Conservation (phyloP, 2,797 vertebrate genomes). For the Hemibagrus guttatus region DNA sequence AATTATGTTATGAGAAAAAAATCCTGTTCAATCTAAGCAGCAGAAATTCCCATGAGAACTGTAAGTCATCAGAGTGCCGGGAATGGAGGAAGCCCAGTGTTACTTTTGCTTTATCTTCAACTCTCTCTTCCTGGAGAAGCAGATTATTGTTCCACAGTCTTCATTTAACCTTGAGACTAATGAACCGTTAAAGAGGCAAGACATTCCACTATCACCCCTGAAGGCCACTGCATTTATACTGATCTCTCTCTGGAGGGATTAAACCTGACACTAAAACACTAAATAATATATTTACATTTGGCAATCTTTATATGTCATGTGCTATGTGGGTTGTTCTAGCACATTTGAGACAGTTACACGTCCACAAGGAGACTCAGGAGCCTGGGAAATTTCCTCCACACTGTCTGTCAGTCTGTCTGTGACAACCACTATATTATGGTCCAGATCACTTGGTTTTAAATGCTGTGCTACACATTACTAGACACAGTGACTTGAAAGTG, state of each 20-base stretch:
- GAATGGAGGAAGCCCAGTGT: neutral
- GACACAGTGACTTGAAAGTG: neutral
- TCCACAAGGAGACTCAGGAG: conserved; percentile 2
- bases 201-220: neutral
- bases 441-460: neutral
- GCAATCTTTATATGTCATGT: neutral
- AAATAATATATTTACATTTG: conserved; percentile 13
- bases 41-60: neutral
- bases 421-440: neutral
- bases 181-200: conserved; percentile 53
- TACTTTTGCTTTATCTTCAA: conserved; percentile 62
- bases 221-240: neutral
- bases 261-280: conserved; percentile 1
- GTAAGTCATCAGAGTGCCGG: neutral
- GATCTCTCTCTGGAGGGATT: neutral
- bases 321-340: neutral
- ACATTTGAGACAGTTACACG: conserved; percentile 5
- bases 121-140: conserved; percentile 67
- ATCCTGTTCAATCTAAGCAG: neutral
- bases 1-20: neutral
- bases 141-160: conserved; percentile 56
- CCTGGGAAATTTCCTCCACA: neutral
- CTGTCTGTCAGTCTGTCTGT: conserved; percentile 12
- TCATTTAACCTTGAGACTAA: conserved; percentile 29
- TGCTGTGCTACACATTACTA: neutral